A percentile compares a stretch with the other conserved stretches of the same genome.
Conservation (phyloP, 2,888 invertebrate genomes). For the Tiliacea citrago region DNA sequence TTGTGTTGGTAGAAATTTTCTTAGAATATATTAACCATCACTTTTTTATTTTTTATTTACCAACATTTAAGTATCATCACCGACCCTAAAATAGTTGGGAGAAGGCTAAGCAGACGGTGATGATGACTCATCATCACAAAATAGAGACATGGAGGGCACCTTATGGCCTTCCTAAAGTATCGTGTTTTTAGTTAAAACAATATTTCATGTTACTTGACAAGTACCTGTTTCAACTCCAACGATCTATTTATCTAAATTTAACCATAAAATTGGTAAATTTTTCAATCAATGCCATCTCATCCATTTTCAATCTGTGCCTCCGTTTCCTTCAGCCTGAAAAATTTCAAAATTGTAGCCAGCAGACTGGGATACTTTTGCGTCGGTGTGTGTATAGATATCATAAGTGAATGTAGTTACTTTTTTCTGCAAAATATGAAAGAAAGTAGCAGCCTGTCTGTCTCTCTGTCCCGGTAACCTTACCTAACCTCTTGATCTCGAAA, state of each 20-base stretch:
- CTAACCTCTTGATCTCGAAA: constrained; percentile 53
- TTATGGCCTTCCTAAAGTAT: not conserved
- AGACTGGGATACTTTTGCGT: not conserved
- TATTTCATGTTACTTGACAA: not conserved
- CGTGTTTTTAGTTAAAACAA: not conserved
- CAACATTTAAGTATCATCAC: not conserved
- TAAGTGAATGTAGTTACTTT: constrained; percentile 31
- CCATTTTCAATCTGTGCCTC: not conserved
- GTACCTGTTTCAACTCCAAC: not conserved
- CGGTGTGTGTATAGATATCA: not conserved
- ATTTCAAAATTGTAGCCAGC: not conserved
- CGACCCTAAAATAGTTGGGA: not conserved
- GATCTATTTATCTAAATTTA: not conserved
- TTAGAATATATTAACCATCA: too few species aligned
- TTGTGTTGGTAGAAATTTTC: not conserved
- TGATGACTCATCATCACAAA: not conserved
- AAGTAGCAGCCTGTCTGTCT: constrained; percentile 46
- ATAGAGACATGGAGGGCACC: not conserved
- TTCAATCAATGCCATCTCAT: not conserved
- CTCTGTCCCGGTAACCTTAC: constrained; percentile 46
- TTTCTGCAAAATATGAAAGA: constrained; percentile 44
- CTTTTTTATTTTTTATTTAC: too few species aligned
- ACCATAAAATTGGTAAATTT: not conserved
- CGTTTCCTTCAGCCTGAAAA: not conserved
- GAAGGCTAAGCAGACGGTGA: not conserved